Evolutionary conservation across 2,113 vertebrate species (phyloP).

Genomic region (Macaca fascicularis): T2T-MFA8v1.1 NC_088387.1:57409001-57409500

Average conservation of each 20-base stretch:
- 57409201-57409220: slow-evolving; percentile 2
- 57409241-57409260: neutral
- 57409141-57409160: slow-evolving; percentile 9
- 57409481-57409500: neutral
- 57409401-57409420: neutral
- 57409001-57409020: no score
- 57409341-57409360: neutral
- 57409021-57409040: no score
- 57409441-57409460: neutral
- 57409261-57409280: neutral
- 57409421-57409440: neutral
- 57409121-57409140: neutral
- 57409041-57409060: neutral
- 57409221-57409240: slow-evolving; percentile 9
- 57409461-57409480: neutral
- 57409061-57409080: neutral
- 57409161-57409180: neutral
- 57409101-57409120: neutral
- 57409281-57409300: neutral
- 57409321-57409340: neutral
- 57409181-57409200: neutral
- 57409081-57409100: no score
- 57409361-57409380: neutral
- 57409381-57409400: neutral
- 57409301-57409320: neutral